phyloP scores from a whole-genome alignment of 1,140 invertebrate species.

The Caenorhabditis inopinata region DNA sequence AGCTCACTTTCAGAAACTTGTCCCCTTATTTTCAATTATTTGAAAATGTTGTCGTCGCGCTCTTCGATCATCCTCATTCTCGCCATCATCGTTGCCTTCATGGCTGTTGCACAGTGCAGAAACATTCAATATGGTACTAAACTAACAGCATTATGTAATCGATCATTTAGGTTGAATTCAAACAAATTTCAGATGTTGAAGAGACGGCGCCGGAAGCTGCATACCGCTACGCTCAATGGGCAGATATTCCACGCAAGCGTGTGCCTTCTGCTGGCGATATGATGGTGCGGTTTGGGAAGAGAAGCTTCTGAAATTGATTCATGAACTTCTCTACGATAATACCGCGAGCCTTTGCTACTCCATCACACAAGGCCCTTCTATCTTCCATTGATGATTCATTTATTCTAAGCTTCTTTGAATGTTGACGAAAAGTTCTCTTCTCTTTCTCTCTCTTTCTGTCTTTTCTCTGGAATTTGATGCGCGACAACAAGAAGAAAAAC shows the following conservation, averaged over 20 bases:
- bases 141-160: too few relatives aligned
- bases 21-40: not conserved
- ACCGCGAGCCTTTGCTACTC: too few relatives aligned
- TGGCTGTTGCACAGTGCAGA: not conserved
- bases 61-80: not conserved
- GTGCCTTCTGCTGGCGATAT: slow-evolving; percentile 1
- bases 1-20: not conserved
- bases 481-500: not conserved
- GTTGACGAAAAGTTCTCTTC: slow-evolving; percentile 14
- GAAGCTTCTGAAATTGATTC: not conserved
- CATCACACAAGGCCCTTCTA: not conserved
- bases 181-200: not conserved
- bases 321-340: too few relatives aligned
- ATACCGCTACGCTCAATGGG: slow-evolving; percentile 15
- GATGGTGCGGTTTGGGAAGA: slow-evolving; percentile 10
- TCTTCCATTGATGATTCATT: not conserved
- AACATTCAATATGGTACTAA: slow-evolving; percentile 24
- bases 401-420: not conserved
- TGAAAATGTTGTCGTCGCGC: slow-evolving; percentile 21
- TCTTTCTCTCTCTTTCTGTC: not conserved
- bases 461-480: not conserved
- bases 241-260: slow-evolving; percentile 11
- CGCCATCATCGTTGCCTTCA: slow-evolving; percentile 7
- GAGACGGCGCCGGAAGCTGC: not conserved
- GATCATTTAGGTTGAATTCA: too few relatives aligned